phyloP scores from a whole-genome alignment of 2,797 vertebrate species.

The Enteromius radiatus region DNA sequence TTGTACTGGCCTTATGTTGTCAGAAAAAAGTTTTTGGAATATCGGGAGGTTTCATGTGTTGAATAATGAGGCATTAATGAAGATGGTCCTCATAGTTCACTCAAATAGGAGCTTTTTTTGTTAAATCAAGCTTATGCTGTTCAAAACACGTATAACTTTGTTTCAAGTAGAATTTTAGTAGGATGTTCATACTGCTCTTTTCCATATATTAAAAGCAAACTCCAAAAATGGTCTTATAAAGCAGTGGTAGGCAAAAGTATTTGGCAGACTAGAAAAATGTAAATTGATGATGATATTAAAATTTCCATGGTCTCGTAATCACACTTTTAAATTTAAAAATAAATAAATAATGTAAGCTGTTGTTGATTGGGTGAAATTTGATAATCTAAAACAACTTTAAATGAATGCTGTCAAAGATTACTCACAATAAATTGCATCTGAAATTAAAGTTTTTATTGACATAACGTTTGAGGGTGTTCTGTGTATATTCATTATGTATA shows the following conservation, averaged over 20 bases:
- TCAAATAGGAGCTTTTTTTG: neutral
- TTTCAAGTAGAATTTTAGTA: neutral
- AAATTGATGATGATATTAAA: neutral
- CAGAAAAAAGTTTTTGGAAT: neutral
- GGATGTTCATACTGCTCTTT: neutral
- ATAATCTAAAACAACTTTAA: neutral
- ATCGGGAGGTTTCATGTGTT: neutral
- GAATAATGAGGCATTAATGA: neutral
- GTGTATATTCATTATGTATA: too few species aligned
- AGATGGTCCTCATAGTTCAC: neutral
- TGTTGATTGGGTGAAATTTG: neutral
- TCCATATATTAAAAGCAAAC: conserved; percentile 5
- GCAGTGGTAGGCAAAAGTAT: neutral
- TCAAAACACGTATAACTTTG: neutral
- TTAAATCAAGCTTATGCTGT: neutral
- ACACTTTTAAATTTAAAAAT: neutral
- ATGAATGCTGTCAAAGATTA: too few species aligned
- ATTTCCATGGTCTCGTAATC: neutral
- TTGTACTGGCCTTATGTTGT: conserved; percentile 4
- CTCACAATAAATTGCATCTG: too few species aligned
- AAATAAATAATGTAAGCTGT: neutral
- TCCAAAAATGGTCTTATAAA: neutral
- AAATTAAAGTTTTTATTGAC: too few species aligned
- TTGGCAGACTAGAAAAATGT: neutral
- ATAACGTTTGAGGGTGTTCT: too few species aligned